Evolutionary conservation across 2,113 vertebrate genomes (phyloP).

Genomic region (Orientallactaga bullata): DNA sequence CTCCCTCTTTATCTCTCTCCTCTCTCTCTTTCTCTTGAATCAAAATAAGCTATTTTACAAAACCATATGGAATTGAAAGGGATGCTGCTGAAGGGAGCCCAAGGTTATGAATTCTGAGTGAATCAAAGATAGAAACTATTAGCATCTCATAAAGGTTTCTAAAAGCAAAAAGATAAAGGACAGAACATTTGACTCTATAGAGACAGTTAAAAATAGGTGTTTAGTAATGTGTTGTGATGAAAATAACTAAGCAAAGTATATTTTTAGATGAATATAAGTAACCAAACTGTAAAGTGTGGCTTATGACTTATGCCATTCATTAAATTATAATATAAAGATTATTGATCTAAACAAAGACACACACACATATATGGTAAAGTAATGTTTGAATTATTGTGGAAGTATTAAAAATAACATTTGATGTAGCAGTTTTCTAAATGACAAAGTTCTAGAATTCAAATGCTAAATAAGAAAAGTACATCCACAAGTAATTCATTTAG

Average conservation of each 20-base stretch:
- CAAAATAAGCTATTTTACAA: too few relatives aligned
- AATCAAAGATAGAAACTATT: background rate
- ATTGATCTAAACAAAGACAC: background rate
- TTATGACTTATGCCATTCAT: background rate
- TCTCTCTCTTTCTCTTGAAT: too few relatives aligned
- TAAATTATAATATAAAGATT: background rate
- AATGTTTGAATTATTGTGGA: background rate
- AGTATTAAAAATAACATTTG: background rate
- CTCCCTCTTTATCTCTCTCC: too few relatives aligned
- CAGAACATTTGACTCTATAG: background rate
- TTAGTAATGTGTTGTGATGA: background rate
- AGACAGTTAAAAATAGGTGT: background rate
- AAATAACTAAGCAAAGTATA: background rate
- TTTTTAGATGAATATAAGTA: background rate
- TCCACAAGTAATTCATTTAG: background rate
- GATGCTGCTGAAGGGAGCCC: background rate
- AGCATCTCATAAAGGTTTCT: background rate
- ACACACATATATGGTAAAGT: background rate
- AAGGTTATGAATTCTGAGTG: too few relatives aligned
- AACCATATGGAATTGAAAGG: background rate
- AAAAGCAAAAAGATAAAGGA: background rate
- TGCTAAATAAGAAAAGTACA: background rate
- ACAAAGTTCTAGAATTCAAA: background rate
- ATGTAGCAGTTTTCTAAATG: background rate
- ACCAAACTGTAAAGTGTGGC: background rate